Conservation (phyloP, 1,140 invertebrate species). For the Procambarus clarkii region DNA sequence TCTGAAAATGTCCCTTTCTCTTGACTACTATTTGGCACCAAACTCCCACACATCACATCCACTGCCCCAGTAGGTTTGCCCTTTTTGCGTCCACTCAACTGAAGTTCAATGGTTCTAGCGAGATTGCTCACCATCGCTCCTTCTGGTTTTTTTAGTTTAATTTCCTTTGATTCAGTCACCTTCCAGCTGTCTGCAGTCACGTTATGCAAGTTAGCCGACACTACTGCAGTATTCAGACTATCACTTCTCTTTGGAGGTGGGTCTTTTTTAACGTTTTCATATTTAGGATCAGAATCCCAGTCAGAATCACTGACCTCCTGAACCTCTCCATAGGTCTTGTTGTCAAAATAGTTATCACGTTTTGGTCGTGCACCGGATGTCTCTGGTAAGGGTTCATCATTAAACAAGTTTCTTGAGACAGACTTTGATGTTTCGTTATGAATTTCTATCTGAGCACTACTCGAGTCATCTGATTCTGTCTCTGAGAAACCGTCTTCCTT, state of each 20-base stretch:
- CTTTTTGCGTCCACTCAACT: constrained; percentile 53
- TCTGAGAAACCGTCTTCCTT: constrained; percentile 20
- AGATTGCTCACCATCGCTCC: constrained; percentile 50
- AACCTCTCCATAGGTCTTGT: constrained; percentile 52
- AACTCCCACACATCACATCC: constrained; percentile 41
- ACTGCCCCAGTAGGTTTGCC: constrained; percentile 40
- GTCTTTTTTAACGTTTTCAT: constrained; percentile 54
- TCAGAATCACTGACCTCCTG: constrained; percentile 12
- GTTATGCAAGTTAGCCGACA: constrained; percentile 5
- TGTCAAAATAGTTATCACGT: constrained; percentile 48
- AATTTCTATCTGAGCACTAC: constrained; percentile 41
- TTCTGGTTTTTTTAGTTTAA: constrained; percentile 48
- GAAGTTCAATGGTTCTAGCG: constrained; percentile 43
- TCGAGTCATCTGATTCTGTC: constrained; percentile 29
- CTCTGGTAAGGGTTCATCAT: neutral
- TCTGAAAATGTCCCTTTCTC: neutral
- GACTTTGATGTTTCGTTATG: constrained; percentile 55
- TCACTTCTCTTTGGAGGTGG: constrained; percentile 45
- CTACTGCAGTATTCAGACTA: constrained; percentile 17
- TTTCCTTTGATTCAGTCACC: constrained; percentile 9
- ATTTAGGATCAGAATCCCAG: constrained; percentile 58
- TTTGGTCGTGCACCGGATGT: constrained; percentile 10
- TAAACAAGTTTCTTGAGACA: constrained; percentile 50
- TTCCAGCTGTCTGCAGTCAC: constrained; percentile 11
- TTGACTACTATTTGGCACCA: neutral